Percentiles rank a stretch among this genome's conserved stretches.
Conservation (phyloP, 1,140 invertebrate genomes). For the Probaryconus sp. region DNA sequence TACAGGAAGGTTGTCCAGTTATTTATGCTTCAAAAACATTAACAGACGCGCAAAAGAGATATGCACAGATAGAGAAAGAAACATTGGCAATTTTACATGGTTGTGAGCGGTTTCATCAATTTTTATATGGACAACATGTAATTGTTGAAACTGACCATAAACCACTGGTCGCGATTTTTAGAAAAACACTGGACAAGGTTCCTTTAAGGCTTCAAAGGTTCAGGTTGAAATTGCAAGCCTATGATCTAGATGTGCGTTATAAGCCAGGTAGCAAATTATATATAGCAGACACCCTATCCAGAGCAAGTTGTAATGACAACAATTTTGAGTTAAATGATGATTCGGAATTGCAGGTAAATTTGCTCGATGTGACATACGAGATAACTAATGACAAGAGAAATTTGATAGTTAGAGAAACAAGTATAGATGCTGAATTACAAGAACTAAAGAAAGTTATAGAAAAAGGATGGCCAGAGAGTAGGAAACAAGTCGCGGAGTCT, state of each 20-base stretch:
- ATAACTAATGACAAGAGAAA: slow-evolving; percentile 1
- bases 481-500: slow-evolving; percentile 23
- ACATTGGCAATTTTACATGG: slow-evolving; percentile 69
- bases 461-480: slow-evolving; percentile 24
- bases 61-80: slow-evolving; percentile 75
- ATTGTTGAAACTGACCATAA: slow-evolving; percentile 74
- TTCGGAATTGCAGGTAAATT: slow-evolving; percentile 14
- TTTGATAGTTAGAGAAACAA: background rate
- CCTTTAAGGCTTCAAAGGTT: slow-evolving; percentile 71
- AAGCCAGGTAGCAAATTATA: slow-evolving; percentile 73
- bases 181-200: slow-evolving; percentile 68
- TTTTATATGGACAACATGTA: slow-evolving; percentile 59
- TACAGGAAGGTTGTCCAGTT: slow-evolving; percentile 69
- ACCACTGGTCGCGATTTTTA: slow-evolving; percentile 68
- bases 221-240: slow-evolving; percentile 68
- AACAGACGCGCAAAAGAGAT: slow-evolving; percentile 66
- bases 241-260: slow-evolving; percentile 72
- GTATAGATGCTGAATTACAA: slow-evolving; percentile 7
- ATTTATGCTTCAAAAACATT: slow-evolving; percentile 47
- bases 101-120: slow-evolving; percentile 67
- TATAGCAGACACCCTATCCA: slow-evolving; percentile 73
- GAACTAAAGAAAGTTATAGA: slow-evolving; percentile 20
- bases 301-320: slow-evolving; percentile 44
- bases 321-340: slow-evolving; percentile 2
- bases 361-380: slow-evolving; percentile 10